Percentiles rank a stretch among this genome's conserved stretches.
Conservation (phyloP, 2,797 vertebrate species). For the Microtus agrestis region DNA sequence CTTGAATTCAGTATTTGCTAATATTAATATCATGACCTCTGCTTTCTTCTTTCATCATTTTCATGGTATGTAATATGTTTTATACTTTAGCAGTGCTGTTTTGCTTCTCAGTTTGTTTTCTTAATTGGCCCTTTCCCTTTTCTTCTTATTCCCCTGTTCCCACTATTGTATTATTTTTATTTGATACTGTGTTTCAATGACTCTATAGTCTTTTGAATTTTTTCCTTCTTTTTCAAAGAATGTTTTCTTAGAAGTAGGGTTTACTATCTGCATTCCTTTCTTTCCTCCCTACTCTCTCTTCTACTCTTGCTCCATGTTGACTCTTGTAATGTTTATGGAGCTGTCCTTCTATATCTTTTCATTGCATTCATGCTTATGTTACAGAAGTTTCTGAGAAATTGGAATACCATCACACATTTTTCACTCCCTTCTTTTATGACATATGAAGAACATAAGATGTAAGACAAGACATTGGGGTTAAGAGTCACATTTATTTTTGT, state of each 20-base stretch:
- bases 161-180: slow-evolving; percentile 64
- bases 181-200: slow-evolving; percentile 61
- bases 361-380: slow-evolving; percentile 10
- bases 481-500: neutral
- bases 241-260: slow-evolving; percentile 24
- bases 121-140: slow-evolving; percentile 52
- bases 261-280: slow-evolving; percentile 6
- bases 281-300: neutral
- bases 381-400: slow-evolving; percentile 30
- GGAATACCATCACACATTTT: neutral
- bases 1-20: slow-evolving; percentile 70
- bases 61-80: slow-evolving; percentile 40
- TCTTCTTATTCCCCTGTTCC: slow-evolving; percentile 20
- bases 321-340: neutral
- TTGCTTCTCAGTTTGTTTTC: slow-evolving; percentile 57
- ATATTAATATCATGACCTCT: slow-evolving; percentile 66
- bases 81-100: slow-evolving; percentile 55
- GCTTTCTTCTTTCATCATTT: slow-evolving; percentile 70
- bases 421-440: neutral
- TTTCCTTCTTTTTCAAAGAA: neutral
- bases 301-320: neutral
- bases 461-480: neutral
- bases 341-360: slow-evolving; percentile 16
- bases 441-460: neutral
- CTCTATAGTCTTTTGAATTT: slow-evolving; percentile 27